Evolutionary conservation across 2,888 invertebrate species (phyloP).

Genomic region (Troilus luridus): DNA sequence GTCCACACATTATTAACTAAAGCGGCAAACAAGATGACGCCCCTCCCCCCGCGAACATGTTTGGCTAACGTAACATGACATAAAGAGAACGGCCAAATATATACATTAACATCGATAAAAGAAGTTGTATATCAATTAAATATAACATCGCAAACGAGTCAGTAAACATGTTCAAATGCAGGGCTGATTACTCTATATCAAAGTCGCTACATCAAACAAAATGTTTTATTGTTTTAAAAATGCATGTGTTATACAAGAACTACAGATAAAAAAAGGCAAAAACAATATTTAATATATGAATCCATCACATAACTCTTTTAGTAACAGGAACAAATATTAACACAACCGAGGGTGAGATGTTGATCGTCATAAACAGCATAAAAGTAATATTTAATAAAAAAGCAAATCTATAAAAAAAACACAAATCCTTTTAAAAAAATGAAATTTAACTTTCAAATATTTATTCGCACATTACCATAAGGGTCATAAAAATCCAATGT

Average conservation of each 20-base stretch:
- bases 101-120: neutral
- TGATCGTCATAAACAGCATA: neutral
- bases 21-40: neutral
- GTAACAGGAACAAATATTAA: neutral
- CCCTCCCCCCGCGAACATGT: neutral
- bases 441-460: too few species aligned
- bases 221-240: too few species aligned
- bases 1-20: neutral
- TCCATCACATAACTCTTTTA: neutral
- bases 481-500: too few species aligned
- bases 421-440: neutral
- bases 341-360: neutral
- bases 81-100: neutral
- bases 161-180: neutral
- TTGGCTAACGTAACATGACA: neutral
- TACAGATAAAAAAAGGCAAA: too few species aligned
- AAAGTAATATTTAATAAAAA: neutral
- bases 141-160: neutral
- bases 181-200: too few species aligned
- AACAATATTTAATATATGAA: neutral
- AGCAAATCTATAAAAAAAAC: neutral
- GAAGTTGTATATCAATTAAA: neutral
- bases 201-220: too few species aligned
- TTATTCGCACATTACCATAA: too few species aligned
- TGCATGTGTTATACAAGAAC: too few species aligned